Evolutionary conservation across 2,113 vertebrate genomes (phyloP).

Genomic region (Spea bombifrons): DNA sequence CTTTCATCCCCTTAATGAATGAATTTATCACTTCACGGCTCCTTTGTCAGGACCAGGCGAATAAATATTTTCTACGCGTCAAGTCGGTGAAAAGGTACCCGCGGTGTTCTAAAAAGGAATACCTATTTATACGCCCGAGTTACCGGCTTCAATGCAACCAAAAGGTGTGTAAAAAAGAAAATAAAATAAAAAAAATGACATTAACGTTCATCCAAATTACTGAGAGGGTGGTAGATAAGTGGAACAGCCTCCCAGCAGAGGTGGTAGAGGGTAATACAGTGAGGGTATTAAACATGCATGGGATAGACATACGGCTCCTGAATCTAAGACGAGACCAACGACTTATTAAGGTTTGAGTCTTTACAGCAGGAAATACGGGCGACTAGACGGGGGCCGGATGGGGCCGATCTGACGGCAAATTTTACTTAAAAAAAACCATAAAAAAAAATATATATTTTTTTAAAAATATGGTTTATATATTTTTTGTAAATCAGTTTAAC

Average conservation of each 20-base stretch:
- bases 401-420: no score
- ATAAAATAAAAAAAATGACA: background rate
- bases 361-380: no score
- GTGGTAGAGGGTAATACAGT: no score
- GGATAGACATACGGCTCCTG: no score
- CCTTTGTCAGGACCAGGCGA: conserved; percentile 14
- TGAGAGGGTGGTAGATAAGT: background rate
- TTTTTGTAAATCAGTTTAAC: no score
- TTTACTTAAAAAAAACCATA: background rate
- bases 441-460: background rate
- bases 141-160: background rate
- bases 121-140: conserved; percentile 19
- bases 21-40: conserved; percentile 40
- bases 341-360: no score
- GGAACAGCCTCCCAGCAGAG: no score
- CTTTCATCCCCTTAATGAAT: conserved; percentile 42
- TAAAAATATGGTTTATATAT: no score
- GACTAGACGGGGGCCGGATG: no score
- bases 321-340: no score
- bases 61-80: conserved; percentile 36
- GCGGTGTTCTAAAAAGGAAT: conserved; percentile 5
- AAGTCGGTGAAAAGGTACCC: conserved; percentile 23
- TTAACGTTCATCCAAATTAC: background rate
- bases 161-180: background rate
- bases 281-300: no score